Percentiles rank a stretch among this genome's conserved stretches.
These are phyloP conservation scores for Drosophila colorata DNA, from an alignment of 2,888 invertebrate genomes.

Conservation along the genomic window DNA sequence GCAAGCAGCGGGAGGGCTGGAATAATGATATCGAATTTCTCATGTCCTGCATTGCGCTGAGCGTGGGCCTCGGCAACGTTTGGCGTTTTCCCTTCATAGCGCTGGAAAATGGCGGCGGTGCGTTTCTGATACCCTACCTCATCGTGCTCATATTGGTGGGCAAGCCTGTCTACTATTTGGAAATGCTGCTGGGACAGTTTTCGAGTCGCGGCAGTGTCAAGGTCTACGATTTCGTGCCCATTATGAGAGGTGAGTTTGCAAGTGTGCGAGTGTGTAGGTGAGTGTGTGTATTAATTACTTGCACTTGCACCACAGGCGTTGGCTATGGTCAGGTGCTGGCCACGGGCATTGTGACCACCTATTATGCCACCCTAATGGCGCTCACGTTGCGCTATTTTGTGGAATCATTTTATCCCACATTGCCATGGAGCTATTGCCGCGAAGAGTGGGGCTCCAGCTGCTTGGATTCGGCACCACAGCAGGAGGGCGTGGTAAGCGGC, in stretches of 20 bases:
- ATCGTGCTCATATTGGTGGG: slow-evolving; percentile 88
- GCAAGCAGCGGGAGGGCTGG: slow-evolving; percentile 86
- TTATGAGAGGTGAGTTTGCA: slow-evolving; percentile 87
- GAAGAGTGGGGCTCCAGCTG: slow-evolving; percentile 86
- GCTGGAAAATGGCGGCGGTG: slow-evolving; percentile 89
- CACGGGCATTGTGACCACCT: slow-evolving; percentile 87
- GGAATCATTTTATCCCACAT: slow-evolving; percentile 87
- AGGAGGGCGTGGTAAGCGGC: slow-evolving; percentile 4
- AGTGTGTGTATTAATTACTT: neutral
- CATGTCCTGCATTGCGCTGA: slow-evolving; percentile 87
- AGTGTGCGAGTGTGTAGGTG: slow-evolving; percentile 82
- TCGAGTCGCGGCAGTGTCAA: slow-evolving; percentile 89
- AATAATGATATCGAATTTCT: slow-evolving; percentile 88
- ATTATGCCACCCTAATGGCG: slow-evolving; percentile 89
- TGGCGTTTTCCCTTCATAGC: slow-evolving; percentile 90
- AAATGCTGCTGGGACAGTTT: slow-evolving; percentile 91
- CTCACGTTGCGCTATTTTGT: slow-evolving; percentile 88
- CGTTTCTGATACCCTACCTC: slow-evolving; percentile 89
- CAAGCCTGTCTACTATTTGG: slow-evolving; percentile 90
- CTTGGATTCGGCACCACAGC: slow-evolving; percentile 74
- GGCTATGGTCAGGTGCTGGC: slow-evolving; percentile 87
- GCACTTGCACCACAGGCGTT: slow-evolving; percentile 84
- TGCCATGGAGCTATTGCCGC: slow-evolving; percentile 89
- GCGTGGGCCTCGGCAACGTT: slow-evolving; percentile 89
- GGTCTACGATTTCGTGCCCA: slow-evolving; percentile 88